These are phyloP conservation scores for Dendroctonus valens DNA, from an alignment of 1,140 invertebrate genomes.

Conservation along the genomic window DNA sequence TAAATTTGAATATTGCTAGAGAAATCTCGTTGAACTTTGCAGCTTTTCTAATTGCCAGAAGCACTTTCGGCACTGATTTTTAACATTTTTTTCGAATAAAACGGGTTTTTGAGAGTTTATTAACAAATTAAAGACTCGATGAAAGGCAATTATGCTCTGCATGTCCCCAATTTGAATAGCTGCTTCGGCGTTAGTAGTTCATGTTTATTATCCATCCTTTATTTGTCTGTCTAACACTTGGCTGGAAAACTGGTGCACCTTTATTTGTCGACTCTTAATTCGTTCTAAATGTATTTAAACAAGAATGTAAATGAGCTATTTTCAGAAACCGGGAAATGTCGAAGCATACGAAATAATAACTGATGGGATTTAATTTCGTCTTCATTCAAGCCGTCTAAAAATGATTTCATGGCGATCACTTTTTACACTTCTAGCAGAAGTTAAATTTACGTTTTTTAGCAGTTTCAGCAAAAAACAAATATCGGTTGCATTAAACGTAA, in stretches of 20 bases:
- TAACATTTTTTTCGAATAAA: too few relatives aligned
- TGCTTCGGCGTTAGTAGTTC: too few relatives aligned
- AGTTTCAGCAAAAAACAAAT: background rate
- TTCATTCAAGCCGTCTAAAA: background rate
- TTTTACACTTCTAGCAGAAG: background rate
- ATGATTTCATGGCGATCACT: background rate
- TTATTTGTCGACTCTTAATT: conserved; percentile 1
- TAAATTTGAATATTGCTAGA: background rate
- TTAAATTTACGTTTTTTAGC: background rate
- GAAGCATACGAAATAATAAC: background rate
- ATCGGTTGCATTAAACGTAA: background rate
- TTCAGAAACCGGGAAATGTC: conserved; percentile 5
- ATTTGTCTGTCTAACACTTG: too few relatives aligned
- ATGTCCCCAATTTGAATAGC: too few relatives aligned
- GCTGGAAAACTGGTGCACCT: background rate
- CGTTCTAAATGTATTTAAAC: conserved; percentile 2
- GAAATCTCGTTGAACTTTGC: background rate
- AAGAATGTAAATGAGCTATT: conserved; percentile 6
- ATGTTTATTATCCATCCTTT: too few relatives aligned
- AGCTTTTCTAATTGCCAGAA: too few relatives aligned
- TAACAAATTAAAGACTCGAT: background rate
- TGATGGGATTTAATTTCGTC: background rate
- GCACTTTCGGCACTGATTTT: too few relatives aligned
- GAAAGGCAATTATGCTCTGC: background rate
- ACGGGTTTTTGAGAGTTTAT: background rate